Conservation (phyloP, 1,140 invertebrate species). For the Apis dorsata region DNA sequence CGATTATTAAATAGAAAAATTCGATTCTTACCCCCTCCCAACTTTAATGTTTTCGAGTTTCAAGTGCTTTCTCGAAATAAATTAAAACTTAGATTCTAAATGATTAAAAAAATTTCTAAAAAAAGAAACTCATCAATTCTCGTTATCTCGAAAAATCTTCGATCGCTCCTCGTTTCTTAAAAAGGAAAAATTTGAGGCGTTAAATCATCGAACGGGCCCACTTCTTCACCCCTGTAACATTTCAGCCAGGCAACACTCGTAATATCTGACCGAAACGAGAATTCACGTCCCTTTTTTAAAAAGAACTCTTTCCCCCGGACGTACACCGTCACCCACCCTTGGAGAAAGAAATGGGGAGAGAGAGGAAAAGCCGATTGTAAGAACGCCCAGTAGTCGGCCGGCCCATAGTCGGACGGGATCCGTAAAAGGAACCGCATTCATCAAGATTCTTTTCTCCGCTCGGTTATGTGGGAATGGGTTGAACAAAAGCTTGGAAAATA, state of each 20-base stretch:
- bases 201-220: no score
- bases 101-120: no score
- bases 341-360: no score
- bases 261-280: neutral
- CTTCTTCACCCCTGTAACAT: neutral
- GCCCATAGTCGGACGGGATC: slow-evolving; percentile 15
- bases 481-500: slow-evolving; percentile 53
- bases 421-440: slow-evolving; percentile 50
- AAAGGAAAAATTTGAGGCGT: no score
- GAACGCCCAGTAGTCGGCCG: neutral
- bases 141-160: no score
- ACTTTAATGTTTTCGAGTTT: no score
- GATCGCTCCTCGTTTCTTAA: no score
- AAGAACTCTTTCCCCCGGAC: neutral
- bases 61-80: no score
- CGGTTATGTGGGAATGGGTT: slow-evolving; percentile 13
- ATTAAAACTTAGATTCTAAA: no score
- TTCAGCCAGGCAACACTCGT: neutral
- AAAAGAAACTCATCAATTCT: no score
- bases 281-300: neutral
- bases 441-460: slow-evolving; percentile 51
- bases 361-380: neutral
- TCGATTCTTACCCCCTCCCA: no score
- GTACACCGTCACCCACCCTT: neutral
- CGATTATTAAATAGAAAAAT: no score